phyloP scores from a whole-genome alignment of 2,797 vertebrate species.

The Dipus sagitta region DNA sequence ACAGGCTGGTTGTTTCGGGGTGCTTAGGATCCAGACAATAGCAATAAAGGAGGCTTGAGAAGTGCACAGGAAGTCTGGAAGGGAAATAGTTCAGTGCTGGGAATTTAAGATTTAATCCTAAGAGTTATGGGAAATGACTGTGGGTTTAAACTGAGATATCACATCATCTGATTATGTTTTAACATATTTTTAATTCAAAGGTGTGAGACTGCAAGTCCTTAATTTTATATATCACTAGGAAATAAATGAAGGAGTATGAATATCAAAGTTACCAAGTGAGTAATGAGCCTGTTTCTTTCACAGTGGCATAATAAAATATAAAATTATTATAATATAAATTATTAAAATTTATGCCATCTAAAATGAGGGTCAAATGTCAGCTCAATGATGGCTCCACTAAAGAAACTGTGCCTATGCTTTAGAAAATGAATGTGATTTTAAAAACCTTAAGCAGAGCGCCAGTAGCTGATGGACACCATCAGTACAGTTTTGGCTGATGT shows the following conservation, averaged over 20 bases:
- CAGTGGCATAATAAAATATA: background rate
- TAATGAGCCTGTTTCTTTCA: background rate
- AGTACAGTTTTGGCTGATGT: background rate
- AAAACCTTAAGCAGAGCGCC: constrained; percentile 23
- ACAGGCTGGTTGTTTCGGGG: background rate
- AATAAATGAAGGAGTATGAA: background rate
- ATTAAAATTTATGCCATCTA: background rate
- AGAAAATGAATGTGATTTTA: constrained; percentile 7
- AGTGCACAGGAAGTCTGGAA: background rate
- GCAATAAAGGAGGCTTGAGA: background rate
- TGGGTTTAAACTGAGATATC: background rate
- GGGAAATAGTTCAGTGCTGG: too few relatives aligned
- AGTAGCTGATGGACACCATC: background rate
- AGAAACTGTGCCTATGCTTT: constrained; percentile 27
- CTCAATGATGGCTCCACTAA: background rate
- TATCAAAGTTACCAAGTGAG: background rate
- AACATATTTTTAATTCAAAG: constrained; percentile 55
- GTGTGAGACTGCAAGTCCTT: constrained; percentile 22
- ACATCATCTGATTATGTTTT: constrained; percentile 31
- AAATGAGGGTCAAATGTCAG: background rate
- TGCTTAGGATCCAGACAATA: background rate
- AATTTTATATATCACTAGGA: constrained; percentile 15
- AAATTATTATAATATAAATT: background rate
- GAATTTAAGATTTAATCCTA: background rate
- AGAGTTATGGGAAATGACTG: background rate